A percentile compares a stretch with the other conserved stretches of the same genome.
These are phyloP conservation scores for Ammodytes dubius DNA, from an alignment of 2,113 vertebrate species.

Conservation along the genomic window DNA sequence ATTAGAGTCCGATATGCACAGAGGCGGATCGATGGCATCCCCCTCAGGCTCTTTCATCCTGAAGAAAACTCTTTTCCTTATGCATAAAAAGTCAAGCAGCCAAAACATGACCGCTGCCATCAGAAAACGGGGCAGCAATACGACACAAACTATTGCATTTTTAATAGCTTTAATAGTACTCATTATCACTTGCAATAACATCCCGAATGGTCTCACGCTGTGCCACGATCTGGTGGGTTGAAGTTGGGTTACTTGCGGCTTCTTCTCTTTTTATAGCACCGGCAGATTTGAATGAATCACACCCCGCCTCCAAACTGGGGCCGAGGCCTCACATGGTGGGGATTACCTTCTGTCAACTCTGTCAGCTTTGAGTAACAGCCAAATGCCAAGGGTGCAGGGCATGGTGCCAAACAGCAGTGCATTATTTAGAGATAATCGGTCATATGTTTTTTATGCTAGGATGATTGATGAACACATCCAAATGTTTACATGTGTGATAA, in stretches of 20 bases:
- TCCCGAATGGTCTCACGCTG: conserved; percentile 67
- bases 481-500: neutral
- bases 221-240: conserved; percentile 84
- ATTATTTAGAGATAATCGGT: neutral
- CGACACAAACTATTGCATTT: conserved; percentile 90
- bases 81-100: conserved; percentile 96
- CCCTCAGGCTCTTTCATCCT: conserved; percentile 81
- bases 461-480: neutral
- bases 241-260: conserved; percentile 78
- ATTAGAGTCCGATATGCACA: conserved; percentile 95
- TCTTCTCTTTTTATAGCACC: conserved; percentile 91
- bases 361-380: conserved; percentile 57
- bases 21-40: conserved; percentile 90
- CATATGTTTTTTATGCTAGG: neutral
- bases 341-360: conserved; percentile 89
- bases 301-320: conserved; percentile 92
- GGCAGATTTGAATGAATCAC: conserved; percentile 92
- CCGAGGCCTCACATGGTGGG: conserved; percentile 93
- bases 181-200: conserved; percentile 81
- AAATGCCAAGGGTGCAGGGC: conserved; percentile 51
- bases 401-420: conserved; percentile 33
- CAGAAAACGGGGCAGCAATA: conserved; percentile 94
- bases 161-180: conserved; percentile 90
- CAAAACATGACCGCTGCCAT: conserved; percentile 94
- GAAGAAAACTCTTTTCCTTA: conserved; percentile 90